phyloP scores from a whole-genome alignment of 2,888 invertebrate genomes.

The Zaprionus lineosus region DNA sequence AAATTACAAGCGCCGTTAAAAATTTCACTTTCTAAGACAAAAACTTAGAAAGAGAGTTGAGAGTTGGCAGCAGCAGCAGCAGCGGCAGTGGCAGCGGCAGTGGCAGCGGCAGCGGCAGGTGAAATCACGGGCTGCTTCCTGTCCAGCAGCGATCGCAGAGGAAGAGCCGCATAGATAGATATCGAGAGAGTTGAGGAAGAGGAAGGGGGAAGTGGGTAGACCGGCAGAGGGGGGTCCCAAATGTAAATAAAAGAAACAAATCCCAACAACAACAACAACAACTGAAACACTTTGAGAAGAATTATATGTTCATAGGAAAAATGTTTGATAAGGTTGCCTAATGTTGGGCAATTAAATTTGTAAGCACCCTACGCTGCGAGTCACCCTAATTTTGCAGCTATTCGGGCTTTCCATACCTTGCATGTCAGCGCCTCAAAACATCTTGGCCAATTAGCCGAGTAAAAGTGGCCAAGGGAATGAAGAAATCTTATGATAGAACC shows the following conservation, averaged over 20 bases:
- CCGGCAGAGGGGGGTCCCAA: too few relatives aligned
- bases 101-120: conserved; percentile 61
- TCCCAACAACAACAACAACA: not conserved
- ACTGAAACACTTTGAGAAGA: conserved; percentile 66
- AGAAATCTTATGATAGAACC: conserved; percentile 69
- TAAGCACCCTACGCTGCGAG: conserved; percentile 61
- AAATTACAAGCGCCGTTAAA: conserved; percentile 55
- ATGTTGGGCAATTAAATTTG: conserved; percentile 76
- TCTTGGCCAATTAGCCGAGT: conserved; percentile 72
- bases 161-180: conserved; percentile 53
- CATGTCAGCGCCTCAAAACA: conserved; percentile 68
- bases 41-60: conserved; percentile 20
- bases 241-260: not conserved
- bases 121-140: conserved; percentile 71
- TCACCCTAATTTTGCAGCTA: conserved; percentile 68
- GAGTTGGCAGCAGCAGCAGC: too few relatives aligned
- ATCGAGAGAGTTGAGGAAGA: too few relatives aligned
- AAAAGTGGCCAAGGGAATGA: conserved; percentile 64
- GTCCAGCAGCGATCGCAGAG: conserved; percentile 30
- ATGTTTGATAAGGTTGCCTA: conserved; percentile 63
- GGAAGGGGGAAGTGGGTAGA: not conserved
- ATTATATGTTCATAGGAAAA: conserved; percentile 48
- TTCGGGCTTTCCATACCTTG: conserved; percentile 36
- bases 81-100: too few relatives aligned
- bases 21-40: conserved; percentile 70